Evolutionary conservation across 2,888 invertebrate genomes (phyloP).

Genomic region (Nemurella pictetii): DNA sequence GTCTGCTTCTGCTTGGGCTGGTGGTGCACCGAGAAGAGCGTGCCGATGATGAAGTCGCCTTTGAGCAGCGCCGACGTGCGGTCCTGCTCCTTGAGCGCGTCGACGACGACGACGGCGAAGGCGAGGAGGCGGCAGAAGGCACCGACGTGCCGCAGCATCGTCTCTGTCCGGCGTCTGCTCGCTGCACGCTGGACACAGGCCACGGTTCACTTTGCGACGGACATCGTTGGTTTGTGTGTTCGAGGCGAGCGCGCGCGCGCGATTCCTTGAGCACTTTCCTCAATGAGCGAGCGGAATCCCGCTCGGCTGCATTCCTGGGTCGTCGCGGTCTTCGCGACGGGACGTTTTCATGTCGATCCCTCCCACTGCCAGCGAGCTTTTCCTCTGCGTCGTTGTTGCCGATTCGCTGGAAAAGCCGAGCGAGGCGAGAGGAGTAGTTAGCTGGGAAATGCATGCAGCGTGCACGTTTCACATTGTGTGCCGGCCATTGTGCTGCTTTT

Average conservation of each 20-base stretch:
- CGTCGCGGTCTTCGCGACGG: background rate
- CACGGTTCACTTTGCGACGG: background rate
- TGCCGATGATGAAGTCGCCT: slow-evolving; percentile 63
- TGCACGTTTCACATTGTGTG: too few species aligned
- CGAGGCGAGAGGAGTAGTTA: too few species aligned
- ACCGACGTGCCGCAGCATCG: too few species aligned
- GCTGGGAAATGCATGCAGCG: too few species aligned
- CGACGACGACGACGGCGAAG: background rate
- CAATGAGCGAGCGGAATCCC: background rate
- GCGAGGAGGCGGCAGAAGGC: background rate
- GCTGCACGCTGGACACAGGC: too few species aligned
- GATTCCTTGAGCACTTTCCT: background rate
- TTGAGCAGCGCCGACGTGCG: slow-evolving; percentile 56
- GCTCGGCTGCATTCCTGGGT: background rate
- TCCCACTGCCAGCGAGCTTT: background rate
- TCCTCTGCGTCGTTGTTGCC: background rate
- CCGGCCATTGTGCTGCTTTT: too few species aligned
- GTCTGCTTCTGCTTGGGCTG: slow-evolving; percentile 51
- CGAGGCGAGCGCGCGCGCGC: too few species aligned
- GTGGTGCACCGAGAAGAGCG: slow-evolving; percentile 59
- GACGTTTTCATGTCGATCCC: background rate
- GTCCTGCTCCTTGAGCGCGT: slow-evolving; percentile 42
- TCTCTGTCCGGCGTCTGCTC: too few species aligned
- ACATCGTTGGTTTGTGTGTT: too few species aligned
- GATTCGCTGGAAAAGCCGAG: background rate